A percentile compares a stretch with the other conserved stretches of the same genome.
Evolutionary conservation across 2,113 vertebrate species (phyloP).

Genomic region (Gorilla gorilla): DNA sequence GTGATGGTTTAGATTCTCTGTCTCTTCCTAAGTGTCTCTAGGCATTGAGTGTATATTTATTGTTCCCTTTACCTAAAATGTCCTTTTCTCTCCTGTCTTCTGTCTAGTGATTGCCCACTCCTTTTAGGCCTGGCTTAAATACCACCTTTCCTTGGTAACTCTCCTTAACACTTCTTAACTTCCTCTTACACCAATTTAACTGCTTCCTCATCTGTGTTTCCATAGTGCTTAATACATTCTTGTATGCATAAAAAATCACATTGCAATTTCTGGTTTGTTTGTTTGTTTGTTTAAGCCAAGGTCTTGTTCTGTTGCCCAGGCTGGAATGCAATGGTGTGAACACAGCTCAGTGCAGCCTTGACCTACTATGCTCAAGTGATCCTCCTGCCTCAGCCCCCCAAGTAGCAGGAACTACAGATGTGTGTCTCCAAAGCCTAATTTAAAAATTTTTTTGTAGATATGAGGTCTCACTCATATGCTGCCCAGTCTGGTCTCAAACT

Average conservation of each 20-base stretch:
- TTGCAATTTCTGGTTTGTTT: neutral
- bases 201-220: neutral
- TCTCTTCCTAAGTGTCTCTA: neutral
- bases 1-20: neutral
- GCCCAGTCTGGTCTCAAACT: too few species aligned
- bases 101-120: neutral
- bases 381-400: too few species aligned
- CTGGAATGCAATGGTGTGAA: too few species aligned
- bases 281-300: too few species aligned
- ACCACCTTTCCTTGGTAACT: neutral
- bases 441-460: too few species aligned
- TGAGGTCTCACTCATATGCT: too few species aligned
- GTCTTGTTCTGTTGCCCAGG: too few species aligned
- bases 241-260: neutral
- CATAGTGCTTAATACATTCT: neutral
- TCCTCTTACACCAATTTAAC: neutral
- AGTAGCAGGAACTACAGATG: too few species aligned
- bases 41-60: neutral
- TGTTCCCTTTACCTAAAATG: neutral
- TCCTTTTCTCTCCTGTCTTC: neutral
- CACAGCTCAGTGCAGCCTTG: too few species aligned
- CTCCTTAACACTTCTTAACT: neutral
- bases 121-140: neutral
- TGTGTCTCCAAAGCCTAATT: too few species aligned
- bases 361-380: too few species aligned